Conservation (phyloP, 2,113 vertebrate species). For the Tachuris rubrigastra region DNA sequence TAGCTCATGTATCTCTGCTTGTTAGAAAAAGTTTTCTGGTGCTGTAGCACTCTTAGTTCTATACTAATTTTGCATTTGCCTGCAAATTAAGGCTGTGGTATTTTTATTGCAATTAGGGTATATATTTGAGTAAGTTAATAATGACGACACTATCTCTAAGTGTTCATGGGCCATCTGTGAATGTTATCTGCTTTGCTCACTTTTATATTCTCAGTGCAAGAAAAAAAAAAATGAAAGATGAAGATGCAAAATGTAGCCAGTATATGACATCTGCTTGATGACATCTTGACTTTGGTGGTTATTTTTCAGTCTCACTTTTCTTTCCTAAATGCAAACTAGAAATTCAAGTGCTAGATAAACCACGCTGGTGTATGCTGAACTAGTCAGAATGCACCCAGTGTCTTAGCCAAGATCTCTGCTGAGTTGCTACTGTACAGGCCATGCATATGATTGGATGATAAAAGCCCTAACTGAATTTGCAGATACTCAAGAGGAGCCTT, state of each 20-base stretch:
- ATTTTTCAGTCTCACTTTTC: background rate
- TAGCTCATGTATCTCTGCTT: background rate
- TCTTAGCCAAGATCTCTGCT: background rate
- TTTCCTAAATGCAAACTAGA: background rate
- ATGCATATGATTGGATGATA: background rate
- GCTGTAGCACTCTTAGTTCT: background rate
- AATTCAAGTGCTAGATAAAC: background rate
- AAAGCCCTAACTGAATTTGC: background rate
- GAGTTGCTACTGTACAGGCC: background rate
- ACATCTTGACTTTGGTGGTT: background rate
- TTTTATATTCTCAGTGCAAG: background rate
- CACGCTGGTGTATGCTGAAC: background rate
- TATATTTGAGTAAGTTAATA: background rate
- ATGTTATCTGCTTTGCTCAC: background rate
- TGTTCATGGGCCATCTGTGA: background rate
- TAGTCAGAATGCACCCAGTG: background rate
- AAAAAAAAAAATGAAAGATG: background rate
- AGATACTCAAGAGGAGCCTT: background rate
- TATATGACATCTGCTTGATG: background rate
- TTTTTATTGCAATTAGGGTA: background rate
- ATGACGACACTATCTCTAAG: background rate
- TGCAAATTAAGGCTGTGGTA: background rate
- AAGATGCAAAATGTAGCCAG: background rate
- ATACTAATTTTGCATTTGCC: background rate
- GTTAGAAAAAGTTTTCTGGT: background rate